Conservation (phyloP, 2,113 vertebrate species). For the Apus apus region DNA sequence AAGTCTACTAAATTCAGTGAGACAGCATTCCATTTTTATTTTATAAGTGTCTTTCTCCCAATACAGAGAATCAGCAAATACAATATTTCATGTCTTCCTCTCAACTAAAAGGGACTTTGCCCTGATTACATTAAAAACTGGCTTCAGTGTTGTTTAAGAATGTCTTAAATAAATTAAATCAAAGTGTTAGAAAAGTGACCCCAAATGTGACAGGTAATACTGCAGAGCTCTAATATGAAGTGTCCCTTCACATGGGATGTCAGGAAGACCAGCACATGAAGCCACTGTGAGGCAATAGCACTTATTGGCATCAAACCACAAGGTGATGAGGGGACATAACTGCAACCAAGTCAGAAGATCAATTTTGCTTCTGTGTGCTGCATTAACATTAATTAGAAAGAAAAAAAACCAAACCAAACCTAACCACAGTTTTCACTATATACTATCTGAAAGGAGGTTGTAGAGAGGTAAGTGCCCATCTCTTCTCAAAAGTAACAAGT, state of each 20-base stretch:
- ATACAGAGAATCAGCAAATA: neutral
- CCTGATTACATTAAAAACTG: neutral
- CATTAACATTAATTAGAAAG: neutral
- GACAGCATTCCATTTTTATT: neutral
- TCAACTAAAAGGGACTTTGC: neutral
- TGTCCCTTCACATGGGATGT: accelerated
- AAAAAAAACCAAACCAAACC: neutral
- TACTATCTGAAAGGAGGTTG: too few species aligned
- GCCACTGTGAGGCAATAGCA: accelerated
- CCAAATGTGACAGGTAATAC: neutral
- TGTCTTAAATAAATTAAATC: neutral
- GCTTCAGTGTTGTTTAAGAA: neutral
- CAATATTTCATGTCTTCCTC: neutral
- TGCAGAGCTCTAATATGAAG: neutral
- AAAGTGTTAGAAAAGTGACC: neutral
- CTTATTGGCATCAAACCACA: neutral
- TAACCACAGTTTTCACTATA: neutral
- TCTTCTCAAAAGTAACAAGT: too few species aligned
- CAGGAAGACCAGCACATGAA: neutral
- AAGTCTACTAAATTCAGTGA: neutral
- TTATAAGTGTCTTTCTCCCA: neutral
- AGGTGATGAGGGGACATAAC: too few species aligned
- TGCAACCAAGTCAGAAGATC: neutral
- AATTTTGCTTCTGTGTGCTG: neutral
- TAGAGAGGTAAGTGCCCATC: too few species aligned